Evolutionary conservation across 2,113 vertebrate species (phyloP).

Genomic region (Meriones unguiculatus): DNA sequence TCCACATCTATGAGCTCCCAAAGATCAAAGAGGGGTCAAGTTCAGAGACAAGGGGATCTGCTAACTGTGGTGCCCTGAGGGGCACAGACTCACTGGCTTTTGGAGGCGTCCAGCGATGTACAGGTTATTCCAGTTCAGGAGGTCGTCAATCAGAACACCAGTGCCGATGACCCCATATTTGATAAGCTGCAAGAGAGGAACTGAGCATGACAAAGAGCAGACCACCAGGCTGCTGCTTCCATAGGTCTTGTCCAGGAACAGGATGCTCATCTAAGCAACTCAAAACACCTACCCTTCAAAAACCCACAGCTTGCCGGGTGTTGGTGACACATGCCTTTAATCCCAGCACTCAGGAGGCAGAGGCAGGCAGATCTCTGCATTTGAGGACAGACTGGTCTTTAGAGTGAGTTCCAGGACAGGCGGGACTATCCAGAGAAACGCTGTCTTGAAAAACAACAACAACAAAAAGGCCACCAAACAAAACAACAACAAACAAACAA

Average conservation of each 20-base stretch:
- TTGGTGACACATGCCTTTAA: too few relatives aligned
- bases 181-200: constrained; percentile 89
- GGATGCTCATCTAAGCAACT: not conserved
- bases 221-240: not conserved
- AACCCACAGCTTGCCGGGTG: not conserved
- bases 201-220: not conserved
- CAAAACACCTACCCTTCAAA: constrained; percentile 21
- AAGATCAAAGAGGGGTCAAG: not conserved
- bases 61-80: not conserved
- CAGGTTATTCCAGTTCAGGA: constrained; percentile 95
- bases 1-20: not conserved
- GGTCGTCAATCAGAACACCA: constrained; percentile 92
- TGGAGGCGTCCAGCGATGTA: constrained; percentile 97
- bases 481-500: not conserved
- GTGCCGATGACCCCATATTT: constrained; percentile 98
- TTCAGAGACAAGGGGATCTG: not conserved
- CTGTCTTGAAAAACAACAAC: not conserved
- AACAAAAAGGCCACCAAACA: not conserved
- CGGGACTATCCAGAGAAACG: not conserved
- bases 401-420: too few relatives aligned
- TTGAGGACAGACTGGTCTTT: too few relatives aligned
- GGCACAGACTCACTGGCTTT: constrained; percentile 92
- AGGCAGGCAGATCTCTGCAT: too few relatives aligned
- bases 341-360: too few relatives aligned
- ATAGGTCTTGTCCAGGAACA: not conserved